Conservation (phyloP, 1,140 invertebrate genomes). For the Aricia agestis region DNA sequence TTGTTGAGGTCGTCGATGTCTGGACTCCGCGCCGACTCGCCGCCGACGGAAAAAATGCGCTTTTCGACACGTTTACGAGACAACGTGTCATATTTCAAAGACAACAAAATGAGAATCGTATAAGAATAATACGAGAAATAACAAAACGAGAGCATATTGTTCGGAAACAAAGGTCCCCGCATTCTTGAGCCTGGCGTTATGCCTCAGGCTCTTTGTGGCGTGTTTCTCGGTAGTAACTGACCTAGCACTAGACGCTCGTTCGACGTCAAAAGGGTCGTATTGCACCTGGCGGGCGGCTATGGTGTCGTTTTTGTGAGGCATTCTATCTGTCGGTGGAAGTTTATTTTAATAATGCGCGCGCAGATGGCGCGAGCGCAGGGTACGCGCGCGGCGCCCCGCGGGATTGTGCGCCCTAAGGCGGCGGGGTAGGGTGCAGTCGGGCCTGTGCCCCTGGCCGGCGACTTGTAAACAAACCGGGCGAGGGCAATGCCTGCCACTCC, state of each 20-base stretch:
- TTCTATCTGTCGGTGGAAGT: conserved; percentile 60
- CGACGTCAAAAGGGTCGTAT: conserved; percentile 46
- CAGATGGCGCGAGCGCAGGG: conserved; percentile 65
- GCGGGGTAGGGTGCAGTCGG: conserved; percentile 50
- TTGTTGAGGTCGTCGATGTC: conserved; percentile 39
- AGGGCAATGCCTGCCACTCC: conserved; percentile 68
- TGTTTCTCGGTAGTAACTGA: conserved; percentile 53
- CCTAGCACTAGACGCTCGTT: conserved; percentile 61
- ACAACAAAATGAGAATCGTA: no score
- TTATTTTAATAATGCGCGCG: conserved; percentile 68
- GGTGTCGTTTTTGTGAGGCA: conserved; percentile 48
- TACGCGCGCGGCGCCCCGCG: conserved; percentile 23
- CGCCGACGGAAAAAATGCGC: neutral
- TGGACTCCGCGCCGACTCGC: neutral
- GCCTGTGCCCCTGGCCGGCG: conserved; percentile 33
- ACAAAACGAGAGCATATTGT: no score
- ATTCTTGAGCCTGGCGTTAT: neutral
- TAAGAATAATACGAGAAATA: no score
- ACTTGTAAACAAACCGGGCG: conserved; percentile 73
- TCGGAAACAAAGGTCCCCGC: no score
- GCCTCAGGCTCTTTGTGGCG: conserved; percentile 2
- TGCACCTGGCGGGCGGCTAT: conserved; percentile 51
- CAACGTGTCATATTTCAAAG: no score
- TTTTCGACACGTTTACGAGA: no score
- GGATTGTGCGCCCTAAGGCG: conserved; percentile 49